Evolutionary conservation across 64 coral and sea anemone genomes (phyloP), one percentile per base, ranked within the genome.

Genomic region (Porites lutea): DNA sequence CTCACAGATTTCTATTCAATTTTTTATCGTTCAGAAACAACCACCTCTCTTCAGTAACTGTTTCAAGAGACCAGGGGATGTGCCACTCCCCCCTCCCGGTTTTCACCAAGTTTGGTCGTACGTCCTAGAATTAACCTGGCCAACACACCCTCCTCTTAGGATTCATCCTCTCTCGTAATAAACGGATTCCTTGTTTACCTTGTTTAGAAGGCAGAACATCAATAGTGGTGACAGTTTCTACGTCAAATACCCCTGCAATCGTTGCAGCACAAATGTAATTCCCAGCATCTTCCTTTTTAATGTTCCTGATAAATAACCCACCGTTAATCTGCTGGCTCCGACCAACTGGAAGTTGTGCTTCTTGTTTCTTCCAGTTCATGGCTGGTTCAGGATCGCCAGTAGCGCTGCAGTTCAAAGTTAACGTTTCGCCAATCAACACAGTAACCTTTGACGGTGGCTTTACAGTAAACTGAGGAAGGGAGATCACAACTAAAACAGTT

Each of bases 241-340:
- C 50, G 8, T 59, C 13, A 75, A 27, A 37, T 6, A 88, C 69
- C 6, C 52, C 69, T 13, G 70, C 85, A 75, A 64, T 82, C 27
- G 75, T 93, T 18, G 86, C 77, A 52, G 57, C 19, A 88, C 92
- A 93, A 20, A 82, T 74, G 63, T 93, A 93, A 23, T 48, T 86
- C 3, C 92, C 92, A 43, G 37, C 71, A 47, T 93, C 92, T 4
- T 15, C 11, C 0, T n/a, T 48, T 72, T 71, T 53, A 9, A 58
- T 13, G 23, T 59, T 45, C 13, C 68, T 88, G 4, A 93, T 73
- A 9, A 80, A 6, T 69, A 93, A 67, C 11, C 19, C 71, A 1
- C 86, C 65, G 27, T 58, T 59, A 19, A 67, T 88, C 2, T 71
- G 22, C 13, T 50, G 13, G 13, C 27, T 81, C 18, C 51, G 72